These are phyloP conservation scores for Vidua chalybeata DNA, from an alignment of 2,113 vertebrate genomes.

Conservation along the genomic window DNA sequence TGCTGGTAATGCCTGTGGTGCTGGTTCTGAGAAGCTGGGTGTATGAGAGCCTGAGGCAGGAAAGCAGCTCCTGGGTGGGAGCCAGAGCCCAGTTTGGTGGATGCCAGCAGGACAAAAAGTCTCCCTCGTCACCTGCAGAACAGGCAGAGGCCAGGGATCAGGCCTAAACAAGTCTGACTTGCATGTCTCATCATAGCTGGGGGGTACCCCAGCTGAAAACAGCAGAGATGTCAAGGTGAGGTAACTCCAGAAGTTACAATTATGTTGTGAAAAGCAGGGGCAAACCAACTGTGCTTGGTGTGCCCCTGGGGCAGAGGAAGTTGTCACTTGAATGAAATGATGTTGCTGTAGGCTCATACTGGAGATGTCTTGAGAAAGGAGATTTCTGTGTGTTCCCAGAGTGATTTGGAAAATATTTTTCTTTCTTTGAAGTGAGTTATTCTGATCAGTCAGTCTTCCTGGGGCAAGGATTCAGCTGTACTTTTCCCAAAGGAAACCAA, in stretches of 20 bases:
- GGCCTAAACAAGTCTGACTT: slow-evolving; percentile 7
- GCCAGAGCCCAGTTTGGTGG: neutral
- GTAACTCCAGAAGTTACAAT: neutral
- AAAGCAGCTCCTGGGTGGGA: neutral
- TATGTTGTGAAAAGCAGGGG: neutral
- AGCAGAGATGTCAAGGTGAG: neutral
- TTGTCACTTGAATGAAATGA: neutral
- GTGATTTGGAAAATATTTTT: neutral
- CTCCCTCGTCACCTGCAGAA: neutral
- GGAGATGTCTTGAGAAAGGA: neutral
- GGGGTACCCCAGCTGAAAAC: neutral
- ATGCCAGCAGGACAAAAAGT: neutral
- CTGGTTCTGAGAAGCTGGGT: neutral
- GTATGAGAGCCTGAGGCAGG: neutral
- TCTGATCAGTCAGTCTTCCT: neutral
- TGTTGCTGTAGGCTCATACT: neutral
- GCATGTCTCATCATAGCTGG: neutral
- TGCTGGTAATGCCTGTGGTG: neutral
- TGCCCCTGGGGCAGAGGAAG: neutral
- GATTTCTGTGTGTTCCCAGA: neutral
- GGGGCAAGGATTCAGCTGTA: neutral
- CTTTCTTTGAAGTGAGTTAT: neutral
- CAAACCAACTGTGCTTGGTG: neutral
- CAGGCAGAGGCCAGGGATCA: neutral
- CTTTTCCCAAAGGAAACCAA: neutral